Evolutionary conservation across 2,888 invertebrate species (phyloP).

Genomic region (Rhogogaster chlorosoma): DNA sequence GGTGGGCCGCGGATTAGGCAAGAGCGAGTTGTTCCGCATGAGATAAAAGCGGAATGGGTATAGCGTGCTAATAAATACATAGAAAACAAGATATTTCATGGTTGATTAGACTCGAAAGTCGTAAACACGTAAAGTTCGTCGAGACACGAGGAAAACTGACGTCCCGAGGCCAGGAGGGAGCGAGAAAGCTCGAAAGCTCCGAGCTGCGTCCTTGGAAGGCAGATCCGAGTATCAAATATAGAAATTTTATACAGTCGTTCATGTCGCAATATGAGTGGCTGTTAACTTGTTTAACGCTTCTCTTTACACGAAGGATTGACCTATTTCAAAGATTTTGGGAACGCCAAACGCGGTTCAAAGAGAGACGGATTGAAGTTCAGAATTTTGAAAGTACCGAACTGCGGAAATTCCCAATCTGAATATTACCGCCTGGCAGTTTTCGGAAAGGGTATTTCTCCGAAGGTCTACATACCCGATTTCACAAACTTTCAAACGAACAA

Average conservation of each 20-base stretch:
- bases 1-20: neutral
- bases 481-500: too few relatives aligned
- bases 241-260: neutral
- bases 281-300: neutral
- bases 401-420: too few relatives aligned
- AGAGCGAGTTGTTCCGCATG: neutral
- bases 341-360: neutral
- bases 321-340: neutral
- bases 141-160: constrained; percentile 35
- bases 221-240: constrained; percentile 1
- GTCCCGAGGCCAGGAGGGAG: neutral
- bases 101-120: constrained; percentile 20
- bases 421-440: too few relatives aligned
- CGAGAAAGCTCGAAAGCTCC: neutral
- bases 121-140: constrained; percentile 32
- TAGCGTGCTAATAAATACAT: constrained; percentile 36
- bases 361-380: too few relatives aligned
- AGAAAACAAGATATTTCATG: constrained; percentile 48
- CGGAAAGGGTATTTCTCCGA: too few relatives aligned
- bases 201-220: constrained; percentile 5
- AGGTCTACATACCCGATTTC: too few relatives aligned
- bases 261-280: neutral
- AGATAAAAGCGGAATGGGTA: constrained; percentile 27
- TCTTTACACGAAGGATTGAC: neutral
- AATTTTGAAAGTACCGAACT: too few relatives aligned